Percentiles rank a stretch among this genome's conserved stretches.
Evolutionary conservation across 2,797 vertebrate genomes (phyloP).

Genomic region (Somateria mollissima): DNA sequence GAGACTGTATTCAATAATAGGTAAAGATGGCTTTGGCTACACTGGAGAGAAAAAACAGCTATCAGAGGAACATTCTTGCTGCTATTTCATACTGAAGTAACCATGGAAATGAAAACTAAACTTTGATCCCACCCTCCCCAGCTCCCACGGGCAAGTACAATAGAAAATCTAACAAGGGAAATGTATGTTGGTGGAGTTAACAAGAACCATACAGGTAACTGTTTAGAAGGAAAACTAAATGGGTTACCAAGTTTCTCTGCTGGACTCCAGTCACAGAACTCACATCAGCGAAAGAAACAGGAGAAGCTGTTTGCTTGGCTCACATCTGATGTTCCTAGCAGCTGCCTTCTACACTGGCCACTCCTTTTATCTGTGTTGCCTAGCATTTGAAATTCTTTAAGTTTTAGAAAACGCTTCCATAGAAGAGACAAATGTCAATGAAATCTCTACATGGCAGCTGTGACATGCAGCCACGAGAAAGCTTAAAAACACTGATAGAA

Average conservation of each 20-base stretch:
- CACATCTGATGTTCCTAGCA: background rate
- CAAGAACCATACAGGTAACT: background rate
- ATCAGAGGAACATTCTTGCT: background rate
- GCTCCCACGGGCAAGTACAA: fast-evolving
- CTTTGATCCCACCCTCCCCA: background rate
- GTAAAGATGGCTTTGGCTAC: background rate
- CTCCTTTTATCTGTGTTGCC: background rate
- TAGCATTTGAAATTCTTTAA: background rate
- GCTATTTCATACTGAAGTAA: background rate
- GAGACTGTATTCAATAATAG: background rate
- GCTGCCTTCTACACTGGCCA: background rate
- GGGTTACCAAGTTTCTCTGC: background rate
- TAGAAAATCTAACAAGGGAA: background rate
- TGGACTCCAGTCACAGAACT: background rate
- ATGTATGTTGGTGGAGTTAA: background rate
- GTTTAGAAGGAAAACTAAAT: background rate
- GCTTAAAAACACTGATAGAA: background rate
- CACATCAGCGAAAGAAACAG: background rate
- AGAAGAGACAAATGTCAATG: background rate
- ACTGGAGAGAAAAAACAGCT: fast-evolving
- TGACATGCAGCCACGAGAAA: background rate
- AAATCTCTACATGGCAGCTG: background rate
- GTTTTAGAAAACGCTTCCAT: background rate
- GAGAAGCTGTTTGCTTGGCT: background rate
- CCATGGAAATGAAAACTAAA: constrained; percentile 9